phyloP scores from a whole-genome alignment of 2,113 vertebrate genomes.

The Garra rufa region DNA sequence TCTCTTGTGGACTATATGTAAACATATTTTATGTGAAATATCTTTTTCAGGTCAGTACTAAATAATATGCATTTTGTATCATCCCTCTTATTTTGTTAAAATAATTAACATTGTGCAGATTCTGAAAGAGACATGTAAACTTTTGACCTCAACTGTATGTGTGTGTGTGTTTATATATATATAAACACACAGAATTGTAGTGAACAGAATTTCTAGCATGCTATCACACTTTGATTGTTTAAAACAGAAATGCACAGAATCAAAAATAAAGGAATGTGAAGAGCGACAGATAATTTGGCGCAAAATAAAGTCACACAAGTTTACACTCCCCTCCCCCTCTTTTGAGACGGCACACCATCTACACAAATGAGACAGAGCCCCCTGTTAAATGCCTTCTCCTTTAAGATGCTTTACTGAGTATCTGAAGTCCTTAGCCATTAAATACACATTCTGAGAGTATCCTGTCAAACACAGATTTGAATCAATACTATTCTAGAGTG shows the following conservation, averaged over 20 bases:
- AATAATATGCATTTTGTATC: no score
- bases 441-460: constrained; percentile 80
- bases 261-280: background rate
- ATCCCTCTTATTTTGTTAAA: no score
- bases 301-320: constrained; percentile 17
- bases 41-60: no score
- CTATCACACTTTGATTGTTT: background rate
- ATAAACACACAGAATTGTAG: no score
- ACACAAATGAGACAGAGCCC: constrained; percentile 66
- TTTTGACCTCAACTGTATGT: no score
- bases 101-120: no score
- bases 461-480: constrained; percentile 84
- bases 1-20: no score
- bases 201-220: no score
- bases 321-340: constrained; percentile 30
- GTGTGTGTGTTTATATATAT: no score
- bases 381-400: constrained; percentile 52
- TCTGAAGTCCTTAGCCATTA: constrained; percentile 79
- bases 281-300: constrained; percentile 36
- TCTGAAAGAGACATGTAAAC: no score
- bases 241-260: constrained; percentile 46
- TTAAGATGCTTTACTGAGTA: constrained; percentile 68
- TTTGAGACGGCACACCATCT: constrained; percentile 52
- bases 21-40: no score
- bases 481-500: constrained; percentile 82